A percentile compares a stretch with the other conserved stretches of the same genome.
Conservation (phyloP, 2,888 invertebrate genomes). For the Uropetala carovei region DNA sequence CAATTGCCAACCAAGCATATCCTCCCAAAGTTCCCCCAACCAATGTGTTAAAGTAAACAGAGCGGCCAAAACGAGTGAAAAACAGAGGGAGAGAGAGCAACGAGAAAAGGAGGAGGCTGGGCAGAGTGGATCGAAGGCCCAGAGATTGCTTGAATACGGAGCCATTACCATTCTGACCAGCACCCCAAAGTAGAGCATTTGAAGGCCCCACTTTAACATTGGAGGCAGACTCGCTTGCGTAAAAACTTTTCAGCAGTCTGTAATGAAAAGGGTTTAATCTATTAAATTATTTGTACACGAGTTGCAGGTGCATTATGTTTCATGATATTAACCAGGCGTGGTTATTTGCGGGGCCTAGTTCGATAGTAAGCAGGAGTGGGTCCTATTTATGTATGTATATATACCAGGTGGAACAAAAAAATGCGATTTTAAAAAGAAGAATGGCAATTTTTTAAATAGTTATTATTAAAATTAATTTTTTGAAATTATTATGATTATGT, state of each 20-base stretch:
- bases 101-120: conserved; percentile 63
- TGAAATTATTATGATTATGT: too few species aligned
- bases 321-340: too few species aligned
- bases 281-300: too few species aligned
- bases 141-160: conserved; percentile 43
- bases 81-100: conserved; percentile 58
- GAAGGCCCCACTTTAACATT: conserved; percentile 57
- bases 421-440: too few species aligned
- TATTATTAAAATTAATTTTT: too few species aligned
- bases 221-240: conserved; percentile 45
- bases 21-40: conserved; percentile 64
- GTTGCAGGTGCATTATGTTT: too few species aligned
- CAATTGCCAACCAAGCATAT: conserved; percentile 64
- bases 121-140: conserved; percentile 62
- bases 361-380: too few species aligned
- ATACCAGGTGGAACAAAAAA: too few species aligned
- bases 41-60: conserved; percentile 62
- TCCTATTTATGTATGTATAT: too few species aligned
- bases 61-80: conserved; percentile 64
- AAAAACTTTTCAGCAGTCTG: conserved; percentile 60
- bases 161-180: conserved; percentile 49
- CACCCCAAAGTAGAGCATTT: conserved; percentile 44
- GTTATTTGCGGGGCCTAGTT: too few species aligned
- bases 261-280: not conserved
- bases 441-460: too few species aligned